These are phyloP conservation scores for Clupea harengus DNA, from an alignment of 2,113 vertebrate species.

Conservation along the genomic window DNA sequence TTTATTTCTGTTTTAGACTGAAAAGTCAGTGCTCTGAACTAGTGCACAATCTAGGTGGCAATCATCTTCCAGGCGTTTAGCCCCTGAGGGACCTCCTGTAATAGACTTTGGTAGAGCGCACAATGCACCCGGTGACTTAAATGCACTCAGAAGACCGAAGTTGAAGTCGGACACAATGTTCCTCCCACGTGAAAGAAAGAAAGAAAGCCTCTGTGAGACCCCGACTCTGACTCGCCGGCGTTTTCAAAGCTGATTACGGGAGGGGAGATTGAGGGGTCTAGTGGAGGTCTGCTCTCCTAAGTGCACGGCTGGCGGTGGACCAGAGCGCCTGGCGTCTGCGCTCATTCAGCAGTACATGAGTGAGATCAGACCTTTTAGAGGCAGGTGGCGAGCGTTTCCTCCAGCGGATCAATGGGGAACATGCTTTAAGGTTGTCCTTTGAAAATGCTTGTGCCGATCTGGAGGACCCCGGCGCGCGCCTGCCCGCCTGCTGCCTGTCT, in stretches of 20 bases:
- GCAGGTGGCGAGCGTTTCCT: conserved; percentile 59
- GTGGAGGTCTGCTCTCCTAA: neutral
- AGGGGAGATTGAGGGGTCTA: neutral
- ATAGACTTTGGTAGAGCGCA: neutral
- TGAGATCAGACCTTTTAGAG: conserved; percentile 62
- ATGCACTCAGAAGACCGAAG: too few relatives aligned
- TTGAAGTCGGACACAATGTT: neutral
- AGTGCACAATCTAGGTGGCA: neutral
- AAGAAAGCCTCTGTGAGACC: too few relatives aligned
- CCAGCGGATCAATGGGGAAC: conserved; percentile 65
- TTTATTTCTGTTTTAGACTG: neutral
- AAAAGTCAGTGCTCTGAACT: neutral
- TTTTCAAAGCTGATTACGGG: neutral
- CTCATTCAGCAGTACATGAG: conserved; percentile 30
- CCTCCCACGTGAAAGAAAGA: too few relatives aligned
- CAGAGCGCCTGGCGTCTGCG: too few relatives aligned
- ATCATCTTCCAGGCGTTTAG: neutral
- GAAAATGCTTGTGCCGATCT: conserved; percentile 56
- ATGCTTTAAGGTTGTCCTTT: conserved; percentile 68
- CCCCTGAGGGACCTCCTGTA: neutral
- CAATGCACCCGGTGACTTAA: neutral
- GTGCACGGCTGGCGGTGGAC: neutral
- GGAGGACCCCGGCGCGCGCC: conserved; percentile 46
- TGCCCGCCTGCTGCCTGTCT: conserved; percentile 31
- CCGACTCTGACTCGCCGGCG: neutral